Evolutionary conservation across 2,113 vertebrate species (phyloP).

Genomic region (Lathamus discolor): DNA sequence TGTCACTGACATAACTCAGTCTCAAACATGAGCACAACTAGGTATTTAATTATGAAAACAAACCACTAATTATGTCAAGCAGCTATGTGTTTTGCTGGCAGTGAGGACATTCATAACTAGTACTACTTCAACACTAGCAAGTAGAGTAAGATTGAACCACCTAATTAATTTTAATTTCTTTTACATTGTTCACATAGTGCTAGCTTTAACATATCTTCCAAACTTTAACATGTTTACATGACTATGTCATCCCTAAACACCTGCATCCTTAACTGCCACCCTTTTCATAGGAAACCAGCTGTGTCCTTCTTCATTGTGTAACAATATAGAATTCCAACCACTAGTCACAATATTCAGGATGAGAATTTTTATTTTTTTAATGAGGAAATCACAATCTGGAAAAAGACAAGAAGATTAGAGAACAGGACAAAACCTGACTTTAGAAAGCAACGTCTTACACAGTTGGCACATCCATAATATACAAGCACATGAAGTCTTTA

Average conservation of each 20-base stretch:
- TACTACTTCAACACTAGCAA: not conserved
- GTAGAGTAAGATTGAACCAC: not conserved
- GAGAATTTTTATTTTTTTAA: not conserved
- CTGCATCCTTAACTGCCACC: not conserved
- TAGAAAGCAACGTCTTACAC: not conserved
- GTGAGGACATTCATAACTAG: not conserved
- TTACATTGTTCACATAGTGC: not conserved
- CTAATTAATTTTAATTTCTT: conserved; percentile 1
- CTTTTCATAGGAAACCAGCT: not conserved
- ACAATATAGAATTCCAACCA: not conserved
- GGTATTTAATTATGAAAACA: not conserved
- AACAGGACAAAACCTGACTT: not conserved
- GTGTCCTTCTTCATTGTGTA: not conserved
- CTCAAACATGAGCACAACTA: not conserved
- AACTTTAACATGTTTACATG: not conserved
- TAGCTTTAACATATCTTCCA: not conserved
- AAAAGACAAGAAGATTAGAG: not conserved
- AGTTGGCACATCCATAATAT: not conserved
- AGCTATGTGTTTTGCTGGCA: not conserved
- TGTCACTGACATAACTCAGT: not conserved
- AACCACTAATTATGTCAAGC: conserved; percentile 12
- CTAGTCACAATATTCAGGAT: not conserved
- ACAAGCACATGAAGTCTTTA: not conserved
- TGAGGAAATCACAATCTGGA: not conserved
- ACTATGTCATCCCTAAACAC: not conserved